Percentiles rank a stretch among this genome's conserved stretches.
These are phyloP conservation scores for Neotragus pygmaeus DNA, from an alignment of 2,113 vertebrate species.

Conservation along the genomic window DNA sequence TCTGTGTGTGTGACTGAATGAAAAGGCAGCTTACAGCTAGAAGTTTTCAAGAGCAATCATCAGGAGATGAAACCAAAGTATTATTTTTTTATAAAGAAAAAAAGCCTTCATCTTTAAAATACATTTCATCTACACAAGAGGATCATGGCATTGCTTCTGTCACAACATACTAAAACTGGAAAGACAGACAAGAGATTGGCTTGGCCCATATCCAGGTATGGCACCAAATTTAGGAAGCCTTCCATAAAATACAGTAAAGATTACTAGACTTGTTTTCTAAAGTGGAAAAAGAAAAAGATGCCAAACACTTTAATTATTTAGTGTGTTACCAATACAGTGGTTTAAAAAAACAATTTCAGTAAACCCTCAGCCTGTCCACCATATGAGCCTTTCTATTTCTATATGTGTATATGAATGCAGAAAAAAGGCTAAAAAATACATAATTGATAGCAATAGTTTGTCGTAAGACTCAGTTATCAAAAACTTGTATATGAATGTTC, in stretches of 20 bases:
- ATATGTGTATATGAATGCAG: background rate
- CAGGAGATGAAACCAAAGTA: background rate
- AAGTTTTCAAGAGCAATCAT: background rate
- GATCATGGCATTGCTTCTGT: background rate
- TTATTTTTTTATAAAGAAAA: background rate
- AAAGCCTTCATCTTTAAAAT: background rate
- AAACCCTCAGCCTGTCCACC: background rate
- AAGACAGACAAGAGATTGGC: background rate
- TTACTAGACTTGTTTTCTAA: background rate
- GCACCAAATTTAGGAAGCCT: background rate
- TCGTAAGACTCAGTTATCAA: background rate
- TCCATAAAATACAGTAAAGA: background rate
- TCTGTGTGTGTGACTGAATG: background rate
- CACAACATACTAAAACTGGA: background rate
- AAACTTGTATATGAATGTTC: background rate
- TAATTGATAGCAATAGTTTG: background rate
- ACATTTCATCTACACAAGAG: background rate
- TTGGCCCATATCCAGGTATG: background rate
- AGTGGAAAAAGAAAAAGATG: background rate
- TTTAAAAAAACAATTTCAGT: background rate
- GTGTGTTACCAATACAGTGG: background rate
- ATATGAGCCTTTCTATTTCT: background rate
- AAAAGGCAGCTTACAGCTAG: background rate
- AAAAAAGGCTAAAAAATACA: background rate
- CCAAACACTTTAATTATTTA: background rate